These are phyloP conservation scores for Aspidiotus destructor DNA, from an alignment of 2,888 invertebrate species.

Conservation along the genomic window DNA sequence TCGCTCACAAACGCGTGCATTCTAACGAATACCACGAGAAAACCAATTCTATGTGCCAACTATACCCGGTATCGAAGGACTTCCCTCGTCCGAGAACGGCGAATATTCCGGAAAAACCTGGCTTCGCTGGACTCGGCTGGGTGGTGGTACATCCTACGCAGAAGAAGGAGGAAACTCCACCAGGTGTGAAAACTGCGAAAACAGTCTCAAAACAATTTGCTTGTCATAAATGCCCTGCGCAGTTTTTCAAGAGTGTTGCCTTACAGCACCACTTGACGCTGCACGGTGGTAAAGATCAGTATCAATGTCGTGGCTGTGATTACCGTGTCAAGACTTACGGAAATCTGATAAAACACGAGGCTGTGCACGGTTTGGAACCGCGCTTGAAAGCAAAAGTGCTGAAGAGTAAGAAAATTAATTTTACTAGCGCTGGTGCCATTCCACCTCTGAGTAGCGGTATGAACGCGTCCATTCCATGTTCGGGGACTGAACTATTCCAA, in stretches of 20 bases:
- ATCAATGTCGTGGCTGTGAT: conserved; percentile 60
- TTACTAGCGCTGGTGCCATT: not conserved
- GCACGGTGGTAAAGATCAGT: conserved; percentile 54
- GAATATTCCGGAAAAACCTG: conserved; percentile 44
- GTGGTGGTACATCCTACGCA: conserved; percentile 1
- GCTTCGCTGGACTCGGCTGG: conserved; percentile 35
- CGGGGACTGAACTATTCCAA: conserved; percentile 57
- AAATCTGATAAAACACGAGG: conserved; percentile 57
- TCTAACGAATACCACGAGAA: conserved; percentile 68
- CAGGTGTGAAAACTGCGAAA: conserved; percentile 39
- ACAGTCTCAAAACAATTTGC: conserved; percentile 39
- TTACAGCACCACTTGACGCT: conserved; percentile 59
- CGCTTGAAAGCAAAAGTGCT: conserved; percentile 10
- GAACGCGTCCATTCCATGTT: conserved; percentile 45
- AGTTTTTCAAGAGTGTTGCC: conserved; percentile 61
- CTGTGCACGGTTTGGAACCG: conserved; percentile 40
- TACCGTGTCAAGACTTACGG: conserved; percentile 60
- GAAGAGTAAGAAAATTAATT: not conserved
- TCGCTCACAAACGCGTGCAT: conserved; percentile 62
- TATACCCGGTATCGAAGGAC: conserved; percentile 54
- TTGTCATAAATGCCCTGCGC: conserved; percentile 60
- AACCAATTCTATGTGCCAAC: conserved; percentile 56
- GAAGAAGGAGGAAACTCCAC: conserved; percentile 34
- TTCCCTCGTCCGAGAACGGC: conserved; percentile 55
- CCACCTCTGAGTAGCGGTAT: not conserved